Conservation (phyloP, 37 sponge, comb jelly and placozoan species). For the Agelas oroides region DNA sequence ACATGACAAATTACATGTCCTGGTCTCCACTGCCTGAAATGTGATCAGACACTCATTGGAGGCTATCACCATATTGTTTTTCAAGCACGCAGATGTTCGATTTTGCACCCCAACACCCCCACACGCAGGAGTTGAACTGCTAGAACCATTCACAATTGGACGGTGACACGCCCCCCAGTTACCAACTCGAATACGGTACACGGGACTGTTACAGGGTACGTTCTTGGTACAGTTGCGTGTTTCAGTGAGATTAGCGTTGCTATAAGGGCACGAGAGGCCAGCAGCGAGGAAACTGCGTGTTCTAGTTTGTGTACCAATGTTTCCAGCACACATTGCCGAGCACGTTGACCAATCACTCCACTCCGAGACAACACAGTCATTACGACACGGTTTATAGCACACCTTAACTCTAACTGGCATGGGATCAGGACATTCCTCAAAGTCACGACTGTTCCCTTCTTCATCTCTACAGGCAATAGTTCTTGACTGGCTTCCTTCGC, state of each 20-base stretch:
- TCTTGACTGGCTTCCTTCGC: conserved; percentile 11
- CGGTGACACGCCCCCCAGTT: conserved; percentile 19
- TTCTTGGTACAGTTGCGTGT: conserved; percentile 2
- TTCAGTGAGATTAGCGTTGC: background rate
- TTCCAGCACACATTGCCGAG: conserved; percentile 12
- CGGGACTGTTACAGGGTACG: background rate
- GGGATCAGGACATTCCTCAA: background rate
- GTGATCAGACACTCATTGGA: conserved; percentile 10
- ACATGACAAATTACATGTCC: conserved; percentile 37
- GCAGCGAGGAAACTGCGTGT: background rate
- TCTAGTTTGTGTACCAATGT: background rate
- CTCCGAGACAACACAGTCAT: conserved; percentile 45
- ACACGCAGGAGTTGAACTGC: background rate
- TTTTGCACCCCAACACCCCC: conserved; percentile 8
- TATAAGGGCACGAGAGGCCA: conserved; percentile 3
- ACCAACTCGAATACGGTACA: conserved; percentile 1
- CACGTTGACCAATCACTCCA: conserved; percentile 44
- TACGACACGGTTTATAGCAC: conserved; percentile 25
- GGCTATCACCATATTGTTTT: background rate
- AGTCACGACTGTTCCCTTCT: background rate
- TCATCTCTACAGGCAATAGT: background rate
- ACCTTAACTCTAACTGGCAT: background rate
- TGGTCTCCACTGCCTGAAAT: background rate
- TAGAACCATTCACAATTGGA: too few relatives aligned
- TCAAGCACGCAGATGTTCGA: conserved; percentile 21